Evolutionary conservation across 2,888 invertebrate species (phyloP), one percentile per base, ranked within the genome.

Genomic region (Tuta absoluta): DNA sequence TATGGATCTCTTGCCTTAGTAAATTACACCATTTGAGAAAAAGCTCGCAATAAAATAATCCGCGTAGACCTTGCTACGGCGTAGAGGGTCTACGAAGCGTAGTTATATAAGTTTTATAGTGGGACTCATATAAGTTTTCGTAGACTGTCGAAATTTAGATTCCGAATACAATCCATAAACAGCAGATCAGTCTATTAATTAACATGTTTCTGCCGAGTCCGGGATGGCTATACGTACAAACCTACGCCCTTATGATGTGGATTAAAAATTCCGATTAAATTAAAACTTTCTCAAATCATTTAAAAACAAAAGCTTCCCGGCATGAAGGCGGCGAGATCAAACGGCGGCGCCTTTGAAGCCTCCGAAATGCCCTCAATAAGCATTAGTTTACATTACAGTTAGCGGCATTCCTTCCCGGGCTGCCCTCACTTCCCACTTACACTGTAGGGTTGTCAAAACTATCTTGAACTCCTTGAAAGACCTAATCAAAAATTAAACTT

Each of bases 311-410:
- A 56, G n/a, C 28, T n/a, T 56, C 11, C 11, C 65, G 58, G 59
- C 66, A 64, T 66, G 64, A 66, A 75, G 80, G 81, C 84, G 81
- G 78, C 66, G 66, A 76, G 75, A 75, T 77, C 69, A 75, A 68
- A 70, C 70, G 73, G 76, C 88, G 88, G 89, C 76, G 66, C 74
- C 78, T 87, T 90, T 89, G 86, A 84, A 70, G 65, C 79, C 73
- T 77, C 79, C 81, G 70, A 85, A 85, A 83, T 87, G 85, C 85
- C 81, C 82, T 85, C 89, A 89, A 89, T 90, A 86, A 90, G 87
- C 84, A 80, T 81, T 65, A 64, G 87, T 88, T 85, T 89, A 79
- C 86, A 77, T 73, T 81, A 68, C 84, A 80, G 77, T 89, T 90
- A 91, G 83, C 87, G 75, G 80, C 84, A 85, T 89, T 86, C 85